phyloP scores from a whole-genome alignment of 2,113 vertebrate genomes.

The rat (Rattus norvegicus) region DNA sequence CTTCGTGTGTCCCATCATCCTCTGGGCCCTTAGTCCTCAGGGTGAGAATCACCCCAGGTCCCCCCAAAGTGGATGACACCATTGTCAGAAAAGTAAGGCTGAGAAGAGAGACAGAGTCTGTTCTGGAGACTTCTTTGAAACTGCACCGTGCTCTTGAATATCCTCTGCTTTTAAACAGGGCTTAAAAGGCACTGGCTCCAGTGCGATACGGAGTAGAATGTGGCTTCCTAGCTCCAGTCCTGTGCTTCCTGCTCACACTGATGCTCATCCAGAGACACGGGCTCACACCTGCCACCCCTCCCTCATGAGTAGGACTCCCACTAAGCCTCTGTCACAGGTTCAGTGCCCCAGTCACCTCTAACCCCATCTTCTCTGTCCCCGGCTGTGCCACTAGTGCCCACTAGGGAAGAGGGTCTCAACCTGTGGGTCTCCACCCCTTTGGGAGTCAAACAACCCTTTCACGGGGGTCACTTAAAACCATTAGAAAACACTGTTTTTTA shows the following conservation, averaged over 20 bases:
- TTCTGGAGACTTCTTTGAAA: background rate
- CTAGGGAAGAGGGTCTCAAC: background rate
- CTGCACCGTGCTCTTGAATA: background rate
- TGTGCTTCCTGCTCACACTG: background rate
- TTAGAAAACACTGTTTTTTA: background rate
- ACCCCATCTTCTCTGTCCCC: background rate
- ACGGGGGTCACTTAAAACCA: background rate
- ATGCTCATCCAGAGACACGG: background rate
- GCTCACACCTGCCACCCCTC: background rate
- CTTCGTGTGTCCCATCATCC: background rate
- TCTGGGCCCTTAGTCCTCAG: background rate
- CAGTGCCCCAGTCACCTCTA: background rate
- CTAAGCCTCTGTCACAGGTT: background rate
- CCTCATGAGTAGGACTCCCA: background rate
- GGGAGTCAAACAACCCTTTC: background rate
- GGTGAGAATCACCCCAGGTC: accelerated
- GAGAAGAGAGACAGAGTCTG: background rate
- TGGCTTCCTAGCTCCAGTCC: background rate
- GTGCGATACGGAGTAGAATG: background rate
- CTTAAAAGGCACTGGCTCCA: background rate
- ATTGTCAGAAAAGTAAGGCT: background rate
- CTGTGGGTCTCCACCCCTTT: background rate
- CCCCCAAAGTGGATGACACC: accelerated
- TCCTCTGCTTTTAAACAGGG: background rate
- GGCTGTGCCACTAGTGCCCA: background rate